Conservation (phyloP, 1,140 invertebrate species). For the Aphidius ervi region DNA sequence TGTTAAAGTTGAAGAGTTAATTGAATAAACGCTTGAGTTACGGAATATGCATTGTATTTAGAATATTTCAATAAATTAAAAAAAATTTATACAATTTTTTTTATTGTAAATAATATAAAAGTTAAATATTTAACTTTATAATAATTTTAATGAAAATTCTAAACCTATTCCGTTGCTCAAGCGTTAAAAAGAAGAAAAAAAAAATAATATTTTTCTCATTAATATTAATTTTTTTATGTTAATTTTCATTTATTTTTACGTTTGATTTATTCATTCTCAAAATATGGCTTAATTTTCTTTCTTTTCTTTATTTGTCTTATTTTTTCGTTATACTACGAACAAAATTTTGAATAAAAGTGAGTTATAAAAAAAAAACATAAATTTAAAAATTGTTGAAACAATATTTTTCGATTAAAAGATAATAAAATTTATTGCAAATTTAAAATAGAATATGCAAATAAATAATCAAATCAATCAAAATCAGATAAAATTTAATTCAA, state of each 20-base stretch:
- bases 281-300: slow-evolving; percentile 16
- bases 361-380: background rate
- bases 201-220: slow-evolving; percentile 12
- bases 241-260: background rate
- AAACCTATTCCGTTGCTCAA: slow-evolving; percentile 12
- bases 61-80: background rate
- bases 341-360: slow-evolving; percentile 9
- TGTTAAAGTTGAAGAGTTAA: slow-evolving; percentile 28
- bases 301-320: slow-evolving; percentile 23
- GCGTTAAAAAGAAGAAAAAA: slow-evolving; percentile 15
- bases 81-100: slow-evolving; percentile 21
- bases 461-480: no score
- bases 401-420: no score
- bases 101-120: slow-evolving; percentile 10
- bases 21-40: slow-evolving; percentile 16
- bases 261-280: slow-evolving; percentile 1
- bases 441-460: no score
- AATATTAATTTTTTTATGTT: background rate
- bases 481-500: no score
- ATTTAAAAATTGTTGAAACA: no score
- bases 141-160: slow-evolving; percentile 26
- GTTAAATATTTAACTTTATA: slow-evolving; percentile 14
- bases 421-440: no score
- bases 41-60: slow-evolving; percentile 8
- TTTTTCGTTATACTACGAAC: slow-evolving; percentile 18